Base-by-base conservation (phyloP, 2,797 vertebrate genomes). In the Geotrypetes seraphini region DNA sequence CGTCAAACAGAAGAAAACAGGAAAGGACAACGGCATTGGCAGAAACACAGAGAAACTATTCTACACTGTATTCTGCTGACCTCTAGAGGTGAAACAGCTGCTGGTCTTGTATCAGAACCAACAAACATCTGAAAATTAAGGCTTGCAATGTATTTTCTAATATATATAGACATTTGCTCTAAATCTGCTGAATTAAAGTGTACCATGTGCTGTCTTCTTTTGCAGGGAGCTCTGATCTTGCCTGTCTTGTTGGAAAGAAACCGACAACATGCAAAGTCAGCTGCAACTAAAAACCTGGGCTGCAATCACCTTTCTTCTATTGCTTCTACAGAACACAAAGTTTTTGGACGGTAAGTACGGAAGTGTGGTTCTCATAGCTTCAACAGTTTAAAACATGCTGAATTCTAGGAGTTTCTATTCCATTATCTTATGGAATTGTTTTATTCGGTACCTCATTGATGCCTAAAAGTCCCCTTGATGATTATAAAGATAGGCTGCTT, bases 141-240 rank as follows among this genome's bases (percentile, higher is more conserved):
- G n/a, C n/a, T n/a, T n/a, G n/a, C n/a, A n/a, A n/a, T 50, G 52
- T 50, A 37, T 53, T 47, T 47, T 53, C 35, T 23, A 30, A 37
- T 33, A 26, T 33, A 26, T 47, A 53, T 44, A 45, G 44, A 40
- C 33, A 20, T 26, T 49, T 55, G 25, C 16, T 8, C 40, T 33
- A 35, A 39, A 15, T 13, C 14, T 28, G 18, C n/a, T 8, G 8
- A 8, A 29, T 32, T 46, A 34, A 23, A 50, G 32, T 59, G 29
- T 31, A 3, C 31, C 35, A 15, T 30, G 29, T 11, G 24, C 16
- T 54, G 25, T 6, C 1, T 3, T 75, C 9, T 69, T 60, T 77
- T 77, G 39, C 61, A 82, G 78, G 28, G 31, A 66, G 12, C 16
- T 36, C 43, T 71, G 48, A 66, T 25, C 20, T 47, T 38, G 35